A percentile compares a stretch with the other conserved stretches of the same genome.
These are phyloP conservation scores for Tenthredo distinguenda DNA, from an alignment of 2,888 invertebrate species.

Conservation along the genomic window DNA sequence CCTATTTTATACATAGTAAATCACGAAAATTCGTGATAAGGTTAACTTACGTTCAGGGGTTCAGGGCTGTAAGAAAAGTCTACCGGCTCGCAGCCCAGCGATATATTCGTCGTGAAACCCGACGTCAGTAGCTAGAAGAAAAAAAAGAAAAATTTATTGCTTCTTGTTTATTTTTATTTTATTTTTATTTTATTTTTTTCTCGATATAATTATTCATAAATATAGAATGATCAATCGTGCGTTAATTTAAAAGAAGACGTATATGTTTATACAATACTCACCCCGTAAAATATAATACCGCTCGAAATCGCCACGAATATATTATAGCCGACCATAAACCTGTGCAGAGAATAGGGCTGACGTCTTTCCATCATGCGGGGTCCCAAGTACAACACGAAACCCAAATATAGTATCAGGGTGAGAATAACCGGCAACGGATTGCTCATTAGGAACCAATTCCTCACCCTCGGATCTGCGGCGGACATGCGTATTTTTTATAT, in stretches of 20 bases:
- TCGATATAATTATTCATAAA: too few relatives aligned
- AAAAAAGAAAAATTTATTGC: background rate
- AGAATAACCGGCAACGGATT: constrained; percentile 68
- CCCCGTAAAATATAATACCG: constrained; percentile 85
- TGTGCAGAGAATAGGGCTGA: constrained; percentile 68
- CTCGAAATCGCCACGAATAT: constrained; percentile 82
- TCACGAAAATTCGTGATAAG: background rate
- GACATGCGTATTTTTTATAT: background rate
- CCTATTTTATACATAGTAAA: constrained; percentile 2
- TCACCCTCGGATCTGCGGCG: constrained; percentile 72
- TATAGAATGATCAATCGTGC: background rate
- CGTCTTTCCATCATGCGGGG: constrained; percentile 71
- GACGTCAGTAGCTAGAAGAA: constrained; percentile 81
- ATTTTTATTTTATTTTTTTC: too few relatives aligned
- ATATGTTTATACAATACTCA: too few relatives aligned
- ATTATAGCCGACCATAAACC: constrained; percentile 73
- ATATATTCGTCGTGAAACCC: constrained; percentile 83
- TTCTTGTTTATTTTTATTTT: too few relatives aligned
- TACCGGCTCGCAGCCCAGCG: constrained; percentile 85
- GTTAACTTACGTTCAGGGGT: constrained; percentile 81
- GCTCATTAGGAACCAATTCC: constrained; percentile 72
- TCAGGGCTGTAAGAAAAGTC: constrained; percentile 85
- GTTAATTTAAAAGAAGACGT: too few relatives aligned
- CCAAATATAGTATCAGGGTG: constrained; percentile 68
- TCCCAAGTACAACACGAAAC: constrained; percentile 70